Base-by-base conservation (phyloP, 1,140 invertebrate species). In the Heliconius hermathena region DNA sequence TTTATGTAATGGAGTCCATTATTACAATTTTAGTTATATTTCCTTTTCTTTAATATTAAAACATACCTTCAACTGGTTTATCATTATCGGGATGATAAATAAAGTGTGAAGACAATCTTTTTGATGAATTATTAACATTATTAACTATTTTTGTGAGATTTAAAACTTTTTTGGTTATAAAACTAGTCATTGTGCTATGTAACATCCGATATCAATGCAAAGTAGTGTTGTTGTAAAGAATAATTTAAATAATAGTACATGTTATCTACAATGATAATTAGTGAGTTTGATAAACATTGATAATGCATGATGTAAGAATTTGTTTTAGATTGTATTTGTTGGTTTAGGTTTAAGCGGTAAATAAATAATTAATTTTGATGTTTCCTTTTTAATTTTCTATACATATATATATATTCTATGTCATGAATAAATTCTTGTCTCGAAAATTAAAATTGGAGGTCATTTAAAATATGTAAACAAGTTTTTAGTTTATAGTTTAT, bases 221-320 rank as follows among this genome's bases (percentile, higher is more conserved):
- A 54, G 54, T 72, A 33, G 38, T 60, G 71, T 73, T 77, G 74
- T 72, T 70, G 75, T 73, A 66, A 54, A 29, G 79, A 77, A 87
- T 85, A 83, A 87, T 83, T 89, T 89, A 87, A 91, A 89, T 86
- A 90, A 89, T 83, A 83, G 84, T 66, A 29, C 60, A 84, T 90
- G 87, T 93, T 93, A 93, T 93, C 92, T 92, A 81, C 86, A 91
- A 91, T 92, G 89, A 75, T 91, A 93, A 93, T 92, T 90, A 92
- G 85, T 76, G 85, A 73, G 76, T 72, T 73, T 82, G 84, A 86
- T 86, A 87, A 86, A 76, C 78, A 66, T 57, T 81, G 85, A 87
- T 87, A 87, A 83, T 60, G 81, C 54, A 84, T 83, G 86, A 86
- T 80, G 83, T 83, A 82, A 77, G 76, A 77, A 81, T 77, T 78